phyloP scores from a whole-genome alignment of 1,140 invertebrate species.

The Drosophila nigromelanica region DNA sequence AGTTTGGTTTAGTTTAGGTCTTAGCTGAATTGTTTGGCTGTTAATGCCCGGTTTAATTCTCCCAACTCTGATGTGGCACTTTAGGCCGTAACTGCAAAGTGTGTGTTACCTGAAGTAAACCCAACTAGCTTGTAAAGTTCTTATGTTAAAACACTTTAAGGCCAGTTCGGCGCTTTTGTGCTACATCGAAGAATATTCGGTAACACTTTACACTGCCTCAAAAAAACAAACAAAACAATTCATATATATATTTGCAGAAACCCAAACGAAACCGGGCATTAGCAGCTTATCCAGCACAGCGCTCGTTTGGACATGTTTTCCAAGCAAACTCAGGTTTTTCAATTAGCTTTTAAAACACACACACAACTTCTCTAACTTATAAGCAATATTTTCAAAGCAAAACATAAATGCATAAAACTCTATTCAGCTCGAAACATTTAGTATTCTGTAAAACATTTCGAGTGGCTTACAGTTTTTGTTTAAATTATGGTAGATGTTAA shows the following conservation, averaged over 20 bases:
- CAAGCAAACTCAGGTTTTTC: slow-evolving; percentile 69
- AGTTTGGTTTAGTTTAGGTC: slow-evolving; percentile 21
- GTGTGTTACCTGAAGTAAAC: background rate
- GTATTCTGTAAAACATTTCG: slow-evolving; percentile 11
- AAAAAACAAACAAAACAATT: background rate
- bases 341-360: slow-evolving; percentile 32
- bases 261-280: slow-evolving; percentile 4
- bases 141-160: background rate
- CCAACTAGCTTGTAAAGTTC: background rate
- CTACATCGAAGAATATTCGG: slow-evolving; percentile 4
- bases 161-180: slow-evolving; percentile 2
- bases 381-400: slow-evolving; percentile 58
- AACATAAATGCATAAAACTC: slow-evolving; percentile 29
- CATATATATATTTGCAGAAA: background rate
- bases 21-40: slow-evolving; percentile 13
- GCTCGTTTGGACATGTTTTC: slow-evolving; percentile 15
- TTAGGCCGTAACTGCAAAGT: background rate
- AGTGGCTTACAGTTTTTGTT: slow-evolving; percentile 52
- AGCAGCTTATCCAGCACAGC: slow-evolving; percentile 4
- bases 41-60: slow-evolving; percentile 2
- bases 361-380: slow-evolving; percentile 29
- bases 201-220: slow-evolving; percentile 2
- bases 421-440: slow-evolving; percentile 33
- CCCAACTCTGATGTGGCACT: slow-evolving; percentile 12
- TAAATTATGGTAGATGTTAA: slow-evolving; percentile 6